Conservation (phyloP, 2,888 invertebrate genomes). For the Brachylomia viminalis region DNA sequence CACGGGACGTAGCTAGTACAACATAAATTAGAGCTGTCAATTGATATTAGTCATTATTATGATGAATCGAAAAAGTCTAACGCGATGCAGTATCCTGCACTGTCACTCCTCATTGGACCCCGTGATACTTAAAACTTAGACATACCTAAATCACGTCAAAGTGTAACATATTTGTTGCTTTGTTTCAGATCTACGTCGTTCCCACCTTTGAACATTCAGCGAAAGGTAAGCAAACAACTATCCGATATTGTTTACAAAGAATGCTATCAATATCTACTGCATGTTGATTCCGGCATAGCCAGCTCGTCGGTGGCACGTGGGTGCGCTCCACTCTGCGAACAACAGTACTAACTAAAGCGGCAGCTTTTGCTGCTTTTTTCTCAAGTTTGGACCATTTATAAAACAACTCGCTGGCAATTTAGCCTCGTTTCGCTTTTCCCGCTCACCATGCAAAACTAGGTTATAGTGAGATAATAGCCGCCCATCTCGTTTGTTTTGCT, state of each 20-base stretch:
- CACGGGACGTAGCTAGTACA: no score
- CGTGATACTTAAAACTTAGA: constrained; percentile 9
- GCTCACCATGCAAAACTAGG: constrained; percentile 77
- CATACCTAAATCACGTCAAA: constrained; percentile 5
- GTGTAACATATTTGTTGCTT: constrained; percentile 30
- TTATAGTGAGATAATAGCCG: constrained; percentile 82
- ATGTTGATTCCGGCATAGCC: constrained; percentile 40
- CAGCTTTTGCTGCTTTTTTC: constrained; percentile 66
- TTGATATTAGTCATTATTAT: constrained; percentile 26
- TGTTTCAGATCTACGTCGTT: constrained; percentile 60
- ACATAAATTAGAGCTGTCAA: constrained; percentile 11
- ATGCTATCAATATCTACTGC: constrained; percentile 52
- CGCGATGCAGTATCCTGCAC: constrained; percentile 20
- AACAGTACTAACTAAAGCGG: constrained; percentile 61
- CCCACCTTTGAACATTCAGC: constrained; percentile 46
- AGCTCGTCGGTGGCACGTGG: constrained; percentile 21
- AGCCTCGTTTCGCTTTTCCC: constrained; percentile 76
- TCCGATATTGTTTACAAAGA: constrained; percentile 40
- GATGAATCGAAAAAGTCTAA: constrained; percentile 26
- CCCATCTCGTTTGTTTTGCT: constrained; percentile 78
- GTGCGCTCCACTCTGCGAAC: constrained; percentile 63
- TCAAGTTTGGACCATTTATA: constrained; percentile 71
- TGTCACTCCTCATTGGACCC: constrained; percentile 27
- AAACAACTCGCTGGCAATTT: constrained; percentile 76
- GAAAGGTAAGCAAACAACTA: constrained; percentile 52